These are phyloP conservation scores for Rattus rattus DNA, from an alignment of 2,113 vertebrate species.

Conservation along the genomic window DNA sequence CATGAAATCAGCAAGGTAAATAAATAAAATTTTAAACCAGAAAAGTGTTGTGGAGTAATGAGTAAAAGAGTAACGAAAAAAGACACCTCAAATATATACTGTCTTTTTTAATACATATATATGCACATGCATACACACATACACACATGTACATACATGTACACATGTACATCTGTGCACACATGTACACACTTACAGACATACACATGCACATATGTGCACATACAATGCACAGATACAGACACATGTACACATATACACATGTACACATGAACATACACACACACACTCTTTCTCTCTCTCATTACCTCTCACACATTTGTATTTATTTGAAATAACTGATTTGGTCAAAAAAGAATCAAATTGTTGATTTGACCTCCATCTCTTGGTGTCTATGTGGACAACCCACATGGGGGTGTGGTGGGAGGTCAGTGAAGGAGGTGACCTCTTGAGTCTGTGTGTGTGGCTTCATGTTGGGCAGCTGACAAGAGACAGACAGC, in stretches of 20 bases:
- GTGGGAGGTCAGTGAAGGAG: not conserved
- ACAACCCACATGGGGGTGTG: fast-evolving
- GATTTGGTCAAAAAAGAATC: constrained; percentile 17
- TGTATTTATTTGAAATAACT: not conserved
- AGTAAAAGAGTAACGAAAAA: too few species aligned
- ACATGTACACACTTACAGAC: not conserved
- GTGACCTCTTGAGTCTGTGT: not conserved
- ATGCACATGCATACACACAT: not conserved
- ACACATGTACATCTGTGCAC: too few species aligned
- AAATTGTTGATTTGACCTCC: not conserved
- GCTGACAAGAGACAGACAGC: not conserved
- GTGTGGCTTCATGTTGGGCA: not conserved
- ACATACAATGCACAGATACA: not conserved
- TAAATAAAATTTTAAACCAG: not conserved
- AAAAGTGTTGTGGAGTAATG: too few species aligned
- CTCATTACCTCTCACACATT: not conserved
- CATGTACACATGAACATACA: not conserved
- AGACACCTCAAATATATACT: not conserved
- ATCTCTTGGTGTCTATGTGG: not conserved
- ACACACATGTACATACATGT: too few species aligned
- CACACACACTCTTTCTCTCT: not conserved
- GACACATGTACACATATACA: too few species aligned
- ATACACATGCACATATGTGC: too few species aligned
- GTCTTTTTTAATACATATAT: too few species aligned
- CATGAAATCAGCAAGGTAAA: not conserved